Percentiles rank a stretch among this genome's conserved stretches.
phyloP scores from a whole-genome alignment of 1,140 invertebrate genomes.

The Carcinoscorpius rotundicauda region DNA sequence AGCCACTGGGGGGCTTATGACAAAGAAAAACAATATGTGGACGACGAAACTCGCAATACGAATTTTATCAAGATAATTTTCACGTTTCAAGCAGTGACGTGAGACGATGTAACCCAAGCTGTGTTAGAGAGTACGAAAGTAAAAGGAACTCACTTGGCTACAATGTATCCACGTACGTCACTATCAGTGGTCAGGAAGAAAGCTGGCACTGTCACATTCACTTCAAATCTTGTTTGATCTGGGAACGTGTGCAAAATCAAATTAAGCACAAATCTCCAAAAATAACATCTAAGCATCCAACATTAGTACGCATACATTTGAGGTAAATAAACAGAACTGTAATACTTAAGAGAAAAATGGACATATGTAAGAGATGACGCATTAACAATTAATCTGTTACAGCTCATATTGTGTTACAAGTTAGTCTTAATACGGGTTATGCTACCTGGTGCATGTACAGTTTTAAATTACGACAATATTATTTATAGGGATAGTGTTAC shows the following conservation, averaged over 20 bases:
- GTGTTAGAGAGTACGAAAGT: neutral
- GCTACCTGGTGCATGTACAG: no score
- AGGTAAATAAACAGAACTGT: neutral
- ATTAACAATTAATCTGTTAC: no score
- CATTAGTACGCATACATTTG: neutral
- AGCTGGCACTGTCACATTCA: conserved; percentile 90
- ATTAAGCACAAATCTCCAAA: conserved; percentile 19
- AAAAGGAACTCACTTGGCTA: conserved; percentile 63
- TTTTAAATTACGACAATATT: no score
- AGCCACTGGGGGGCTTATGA: neutral
- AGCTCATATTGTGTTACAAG: no score
- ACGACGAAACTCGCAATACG: neutral
- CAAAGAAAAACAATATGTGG: neutral
- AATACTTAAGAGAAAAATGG: no score
- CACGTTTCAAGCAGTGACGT: neutral
- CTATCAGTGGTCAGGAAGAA: conserved; percentile 77
- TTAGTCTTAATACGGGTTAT: no score
- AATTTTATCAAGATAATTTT: neutral
- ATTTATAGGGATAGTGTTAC: no score
- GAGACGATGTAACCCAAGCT: neutral
- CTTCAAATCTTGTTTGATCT: conserved; percentile 45
- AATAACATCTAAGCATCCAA: neutral
- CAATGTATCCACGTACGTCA: conserved; percentile 66
- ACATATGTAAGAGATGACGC: no score
- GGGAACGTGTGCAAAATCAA: neutral